Conservation (phyloP, 2,797 vertebrate species). For the Heterohyrax brucei region DNA sequence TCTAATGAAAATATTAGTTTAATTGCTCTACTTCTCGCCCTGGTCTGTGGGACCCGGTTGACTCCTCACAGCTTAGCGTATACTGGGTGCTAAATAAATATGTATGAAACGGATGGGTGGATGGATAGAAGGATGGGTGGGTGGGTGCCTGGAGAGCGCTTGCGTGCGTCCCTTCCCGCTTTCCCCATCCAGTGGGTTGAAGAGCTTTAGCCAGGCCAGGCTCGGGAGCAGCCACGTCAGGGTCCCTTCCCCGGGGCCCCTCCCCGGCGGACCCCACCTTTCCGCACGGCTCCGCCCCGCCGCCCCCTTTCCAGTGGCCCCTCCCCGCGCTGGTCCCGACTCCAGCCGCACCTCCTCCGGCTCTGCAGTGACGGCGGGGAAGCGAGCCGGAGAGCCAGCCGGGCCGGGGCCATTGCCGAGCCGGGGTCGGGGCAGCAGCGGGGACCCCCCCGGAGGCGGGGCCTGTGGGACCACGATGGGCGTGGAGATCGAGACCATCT, state of each 20-base stretch:
- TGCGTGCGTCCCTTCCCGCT: neutral
- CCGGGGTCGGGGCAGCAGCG: constrained; percentile 71
- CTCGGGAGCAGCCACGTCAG: neutral
- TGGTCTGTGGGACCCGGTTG: neutral
- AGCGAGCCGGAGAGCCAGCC: constrained; percentile 70
- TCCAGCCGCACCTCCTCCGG: constrained; percentile 75
- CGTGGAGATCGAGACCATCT: constrained; percentile 98
- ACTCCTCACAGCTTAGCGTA: constrained; percentile 29
- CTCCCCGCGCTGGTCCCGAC: constrained; percentile 80
- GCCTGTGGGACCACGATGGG: constrained; percentile 92
- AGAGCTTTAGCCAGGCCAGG: neutral
- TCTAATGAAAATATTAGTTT: constrained; percentile 8
- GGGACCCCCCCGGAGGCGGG: constrained; percentile 76
- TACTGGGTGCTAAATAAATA: neutral
- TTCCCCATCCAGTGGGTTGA: neutral
- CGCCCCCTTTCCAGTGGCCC: constrained; percentile 78
- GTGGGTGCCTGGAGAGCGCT: neutral
- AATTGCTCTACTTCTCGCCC: neutral
- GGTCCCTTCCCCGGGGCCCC: constrained; percentile 65
- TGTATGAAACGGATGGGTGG: neutral
- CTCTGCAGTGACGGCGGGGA: constrained; percentile 86
- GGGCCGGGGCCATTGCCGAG: constrained; percentile 59
- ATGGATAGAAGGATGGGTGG: neutral
- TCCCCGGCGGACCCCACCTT: constrained; percentile 83
- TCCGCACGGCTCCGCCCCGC: constrained; percentile 73